Percentiles rank a stretch among this genome's conserved stretches.
Conservation (phyloP, 2,797 vertebrate species). For the Cuculus canorus region DNA sequence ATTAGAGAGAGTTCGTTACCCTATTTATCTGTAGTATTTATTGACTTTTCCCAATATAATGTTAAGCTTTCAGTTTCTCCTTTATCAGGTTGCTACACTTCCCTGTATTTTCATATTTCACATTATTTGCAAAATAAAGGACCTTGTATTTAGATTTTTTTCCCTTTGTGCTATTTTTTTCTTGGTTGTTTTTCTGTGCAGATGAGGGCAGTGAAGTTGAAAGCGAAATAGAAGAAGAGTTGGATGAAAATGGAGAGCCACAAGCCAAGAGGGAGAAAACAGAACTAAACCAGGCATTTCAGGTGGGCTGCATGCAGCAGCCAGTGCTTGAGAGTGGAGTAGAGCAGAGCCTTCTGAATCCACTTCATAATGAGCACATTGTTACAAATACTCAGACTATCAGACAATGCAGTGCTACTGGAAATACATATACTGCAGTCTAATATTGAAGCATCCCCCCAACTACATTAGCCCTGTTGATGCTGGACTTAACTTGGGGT, state of each 20-base stretch:
- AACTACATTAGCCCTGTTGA: conserved; percentile 10
- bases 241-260: conserved; percentile 83
- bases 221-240: conserved; percentile 84
- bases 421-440: conserved; percentile 95
- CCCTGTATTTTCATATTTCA: neutral
- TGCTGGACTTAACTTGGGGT: too few species aligned
- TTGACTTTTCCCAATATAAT: neutral
- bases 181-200: conserved; percentile 72
- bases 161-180: conserved; percentile 22
- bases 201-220: conserved; percentile 86
- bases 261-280: conserved; percentile 84
- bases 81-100: neutral
- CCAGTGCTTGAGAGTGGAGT: conserved; percentile 82
- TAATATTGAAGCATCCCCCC: conserved; percentile 70
- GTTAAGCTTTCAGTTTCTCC: neutral
- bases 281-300: conserved; percentile 79
- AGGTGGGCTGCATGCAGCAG: conserved; percentile 80
- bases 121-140: neutral
- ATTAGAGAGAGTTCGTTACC: neutral
- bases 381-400: conserved; percentile 90
- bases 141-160: neutral
- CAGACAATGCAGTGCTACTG: conserved; percentile 94
- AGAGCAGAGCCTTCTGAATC: conserved; percentile 89
- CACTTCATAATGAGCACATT: conserved; percentile 91
- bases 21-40: neutral